These are phyloP conservation scores for Autographa gamma DNA, from an alignment of 2,888 invertebrate species.

Conservation along the genomic window DNA sequence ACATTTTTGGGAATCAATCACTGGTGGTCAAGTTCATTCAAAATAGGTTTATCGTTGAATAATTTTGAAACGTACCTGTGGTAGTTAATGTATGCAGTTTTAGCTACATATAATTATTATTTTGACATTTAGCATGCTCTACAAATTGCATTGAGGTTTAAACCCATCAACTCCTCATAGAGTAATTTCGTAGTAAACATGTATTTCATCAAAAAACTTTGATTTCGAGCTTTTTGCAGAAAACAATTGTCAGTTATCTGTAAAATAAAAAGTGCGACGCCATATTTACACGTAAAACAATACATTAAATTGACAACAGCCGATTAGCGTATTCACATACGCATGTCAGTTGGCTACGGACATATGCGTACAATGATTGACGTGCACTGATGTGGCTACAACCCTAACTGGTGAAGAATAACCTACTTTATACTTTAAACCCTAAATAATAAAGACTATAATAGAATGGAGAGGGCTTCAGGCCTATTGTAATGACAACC, in stretches of 20 bases:
- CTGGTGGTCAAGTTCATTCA: too few species aligned
- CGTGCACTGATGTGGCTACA: slow-evolving; percentile 53
- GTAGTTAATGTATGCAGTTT: too few species aligned
- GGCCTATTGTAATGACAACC: slow-evolving; percentile 29
- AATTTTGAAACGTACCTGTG: too few species aligned
- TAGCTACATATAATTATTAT: too few species aligned
- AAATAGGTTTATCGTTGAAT: too few species aligned
- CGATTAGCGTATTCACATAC: slow-evolving; percentile 44
- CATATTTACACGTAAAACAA: slow-evolving; percentile 35
- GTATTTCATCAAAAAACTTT: not conserved
- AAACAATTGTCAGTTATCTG: slow-evolving; percentile 13
- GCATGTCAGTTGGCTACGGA: slow-evolving; percentile 68
- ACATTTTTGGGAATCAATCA: too few species aligned
- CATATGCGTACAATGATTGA: slow-evolving; percentile 69
- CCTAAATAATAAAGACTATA: slow-evolving; percentile 18
- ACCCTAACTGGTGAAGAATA: slow-evolving; percentile 27
- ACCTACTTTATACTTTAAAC: slow-evolving; percentile 3
- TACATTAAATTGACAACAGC: slow-evolving; percentile 38
- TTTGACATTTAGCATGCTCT: too few species aligned
- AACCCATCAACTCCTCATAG: too few species aligned
- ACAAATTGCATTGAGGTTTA: too few species aligned
- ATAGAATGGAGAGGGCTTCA: slow-evolving; percentile 18
- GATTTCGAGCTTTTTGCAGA: not conserved
- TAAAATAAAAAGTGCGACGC: slow-evolving; percentile 28
- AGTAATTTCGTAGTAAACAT: too few species aligned